Percentiles rank a stretch among this genome's conserved stretches.
These are phyloP conservation scores for Spinus pinus DNA, from an alignment of 2,797 vertebrate genomes.

Conservation along the genomic window DNA sequence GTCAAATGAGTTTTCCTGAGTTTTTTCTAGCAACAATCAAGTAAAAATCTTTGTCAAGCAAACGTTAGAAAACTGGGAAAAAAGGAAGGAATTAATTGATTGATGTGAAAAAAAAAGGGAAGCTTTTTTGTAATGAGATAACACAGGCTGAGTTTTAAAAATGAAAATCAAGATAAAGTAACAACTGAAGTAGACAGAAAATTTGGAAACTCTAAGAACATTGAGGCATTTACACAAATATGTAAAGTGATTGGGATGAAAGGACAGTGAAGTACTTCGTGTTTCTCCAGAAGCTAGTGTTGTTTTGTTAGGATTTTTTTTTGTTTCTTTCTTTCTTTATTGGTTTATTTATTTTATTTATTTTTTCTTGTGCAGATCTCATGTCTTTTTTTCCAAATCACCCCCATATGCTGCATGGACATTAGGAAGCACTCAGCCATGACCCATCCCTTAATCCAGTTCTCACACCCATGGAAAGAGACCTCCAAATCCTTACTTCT, in stretches of 20 bases:
- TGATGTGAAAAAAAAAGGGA: not conserved
- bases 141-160: not conserved
- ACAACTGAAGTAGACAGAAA: not conserved
- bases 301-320: not conserved
- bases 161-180: not conserved
- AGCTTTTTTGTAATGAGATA: not conserved
- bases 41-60: not conserved
- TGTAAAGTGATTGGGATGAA: not conserved
- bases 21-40: not conserved
- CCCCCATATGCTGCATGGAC: not conserved
- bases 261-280: not conserved
- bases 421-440: not conserved
- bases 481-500: not conserved
- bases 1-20: not conserved
- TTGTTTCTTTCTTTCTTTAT: fast-evolving
- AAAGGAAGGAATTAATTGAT: not conserved
- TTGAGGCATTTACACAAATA: not conserved
- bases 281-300: not conserved
- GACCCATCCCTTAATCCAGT: not conserved
- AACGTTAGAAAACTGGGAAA: not conserved
- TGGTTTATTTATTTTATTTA: not conserved
- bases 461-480: not conserved
- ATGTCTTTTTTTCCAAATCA: not conserved
- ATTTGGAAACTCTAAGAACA: not conserved
- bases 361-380: not conserved